Percentiles rank a stretch among this genome's conserved stretches.
These are phyloP conservation scores for Eristalis tenax DNA, from an alignment of 2,888 invertebrate species.

Conservation along the genomic window DNA sequence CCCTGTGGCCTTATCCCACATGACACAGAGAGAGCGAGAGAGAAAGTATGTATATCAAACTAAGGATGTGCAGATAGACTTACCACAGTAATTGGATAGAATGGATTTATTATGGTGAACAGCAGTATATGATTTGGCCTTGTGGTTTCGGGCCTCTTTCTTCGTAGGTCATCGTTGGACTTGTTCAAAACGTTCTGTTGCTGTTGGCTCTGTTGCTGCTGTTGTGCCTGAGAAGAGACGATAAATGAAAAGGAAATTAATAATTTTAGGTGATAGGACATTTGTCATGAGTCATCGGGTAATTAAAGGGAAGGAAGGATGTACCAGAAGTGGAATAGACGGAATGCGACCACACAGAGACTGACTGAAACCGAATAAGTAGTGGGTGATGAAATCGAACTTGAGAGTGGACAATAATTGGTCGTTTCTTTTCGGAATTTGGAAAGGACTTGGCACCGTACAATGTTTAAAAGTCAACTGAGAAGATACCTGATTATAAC, in stretches of 20 bases:
- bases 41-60: background rate
- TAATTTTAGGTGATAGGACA: background rate
- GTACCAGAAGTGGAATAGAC: background rate
- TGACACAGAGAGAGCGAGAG: background rate
- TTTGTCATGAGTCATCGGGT: background rate
- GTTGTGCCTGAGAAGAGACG: conserved; percentile 76
- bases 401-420: too few relatives aligned
- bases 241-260: conserved; percentile 19
- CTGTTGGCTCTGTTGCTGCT: conserved; percentile 79
- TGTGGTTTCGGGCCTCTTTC: conserved; percentile 90
- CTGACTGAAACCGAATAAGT: too few relatives aligned
- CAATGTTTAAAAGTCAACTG: too few relatives aligned
- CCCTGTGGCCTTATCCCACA: background rate
- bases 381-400: too few relatives aligned
- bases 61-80: conserved; percentile 82
- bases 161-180: conserved; percentile 85
- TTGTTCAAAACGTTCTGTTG: conserved; percentile 79
- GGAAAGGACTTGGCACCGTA: too few relatives aligned
- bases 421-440: too few relatives aligned
- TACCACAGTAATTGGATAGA: conserved; percentile 99
- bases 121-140: conserved; percentile 97
- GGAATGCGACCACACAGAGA: background rate
- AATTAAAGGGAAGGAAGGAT: background rate
- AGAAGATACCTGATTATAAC: too few relatives aligned
- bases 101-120: conserved; percentile 98